Evolutionary conservation across 2,888 invertebrate genomes (phyloP), one percentile per base, ranked within the genome.

Genomic region (Hydraecia micacea): DNA sequence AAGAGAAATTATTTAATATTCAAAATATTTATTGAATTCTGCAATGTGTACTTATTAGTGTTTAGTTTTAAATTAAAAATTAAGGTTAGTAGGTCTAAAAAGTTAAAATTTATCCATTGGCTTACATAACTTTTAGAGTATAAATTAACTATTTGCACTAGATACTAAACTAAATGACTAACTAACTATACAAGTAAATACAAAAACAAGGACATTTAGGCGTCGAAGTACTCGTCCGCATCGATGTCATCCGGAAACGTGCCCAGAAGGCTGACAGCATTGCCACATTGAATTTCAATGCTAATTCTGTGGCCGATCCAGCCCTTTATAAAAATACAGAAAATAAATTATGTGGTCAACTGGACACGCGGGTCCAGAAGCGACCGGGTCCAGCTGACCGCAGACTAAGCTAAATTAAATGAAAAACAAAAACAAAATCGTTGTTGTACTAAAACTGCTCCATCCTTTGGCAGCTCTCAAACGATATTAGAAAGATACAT

Each of bases 401-500:
- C n/a, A n/a, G n/a, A n/a, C n/a, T n/a, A n/a, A 55, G 4, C 21
- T 52, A 21, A 52, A 52, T 25, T n/a, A 55, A 55, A 55, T 55
- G 11, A 25, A 55, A 55, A 55, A 25, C 32, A 55, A 80, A 55
- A 32, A 55, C 32, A 21, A 25, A 58, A 28, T 15, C 55, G 1
- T 55, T 36, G n/a, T 49, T 52, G 13, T 55, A 62, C 15, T 65
- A 36, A 75, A 83, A 15, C 83, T 39, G n/a, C 21, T 60, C n/a
- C 18, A 32, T 4, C 25, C 21, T 39, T 77, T 65, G 15, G 49
- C 36, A 39, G 11, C 36, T 78, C 63, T 52, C 36, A 84, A 77
- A 84, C 66, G 28, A 77, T 78, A 84, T 79, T 67, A 67, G 58
- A 78, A 79, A 67, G 60, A 32, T n/a, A 83, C 32, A 49, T 42